Evolutionary conservation across 2,113 vertebrate species (phyloP), one percentile per base, ranked within the genome.

Genomic region (Oncorhynchus masou): DNA sequence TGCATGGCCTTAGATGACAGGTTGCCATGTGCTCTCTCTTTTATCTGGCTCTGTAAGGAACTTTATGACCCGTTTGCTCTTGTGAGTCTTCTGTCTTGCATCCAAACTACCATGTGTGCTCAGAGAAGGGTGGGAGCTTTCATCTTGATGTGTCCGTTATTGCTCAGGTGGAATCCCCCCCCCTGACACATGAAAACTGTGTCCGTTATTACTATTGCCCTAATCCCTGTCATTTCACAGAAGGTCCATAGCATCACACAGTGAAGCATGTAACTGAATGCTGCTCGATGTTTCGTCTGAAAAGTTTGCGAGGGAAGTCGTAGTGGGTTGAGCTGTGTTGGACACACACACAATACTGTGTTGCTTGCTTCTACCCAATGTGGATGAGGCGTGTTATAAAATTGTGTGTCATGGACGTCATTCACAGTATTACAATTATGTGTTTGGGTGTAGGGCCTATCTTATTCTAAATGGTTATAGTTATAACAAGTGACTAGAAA

Each of bases 171-270:
- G 29, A 34, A 68, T n/a, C 27, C 3, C 27, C 11, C 24, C 6
- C 45, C 13, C 45, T 22, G 54, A 2, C n/a, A 68, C 48, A 49
- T 49, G 5, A 24, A 24, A 51, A 19, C 69, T 25, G 39, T 16
- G 39, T 24, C 39, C 13, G 3, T 70, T 51, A 49, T 49, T 54
- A 51, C 22, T 24, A 19, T 66, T 29, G 64, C 27, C 25, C 5
- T 64, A 75, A 71, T 59, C 51, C 67, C 60, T 60, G 62, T 75
- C 45, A 74, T 79, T 49, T 74, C 29, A 39, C 20, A 49, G 57
- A 3, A 7, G 5, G 31, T 6, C 2, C 2, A 16, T 19, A 22
- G 59, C 59, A 24, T 16, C 5, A 22, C n/a, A 22, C 5, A 2
- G 59, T 62, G 59, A 62, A 12, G 59, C 59, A 22, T 62, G n/a